These are phyloP conservation scores for Rhynchonycteris naso DNA, from an alignment of 2,797 vertebrate species.

Conservation along the genomic window DNA sequence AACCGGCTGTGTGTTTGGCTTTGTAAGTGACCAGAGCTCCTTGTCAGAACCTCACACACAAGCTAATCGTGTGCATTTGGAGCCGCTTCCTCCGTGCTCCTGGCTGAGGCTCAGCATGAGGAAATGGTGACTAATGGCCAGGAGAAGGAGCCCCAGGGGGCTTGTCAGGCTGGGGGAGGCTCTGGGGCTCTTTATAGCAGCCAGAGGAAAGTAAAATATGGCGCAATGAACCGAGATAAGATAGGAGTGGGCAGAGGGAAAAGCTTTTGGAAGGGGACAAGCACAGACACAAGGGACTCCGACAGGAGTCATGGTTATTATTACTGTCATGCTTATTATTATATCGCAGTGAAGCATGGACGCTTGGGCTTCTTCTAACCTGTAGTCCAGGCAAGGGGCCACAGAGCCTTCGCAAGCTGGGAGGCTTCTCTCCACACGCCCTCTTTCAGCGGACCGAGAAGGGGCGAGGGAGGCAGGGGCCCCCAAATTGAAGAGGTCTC, in stretches of 20 bases:
- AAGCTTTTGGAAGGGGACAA: conserved; percentile 68
- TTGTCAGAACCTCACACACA: conserved; percentile 67
- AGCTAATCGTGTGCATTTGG: conserved; percentile 80
- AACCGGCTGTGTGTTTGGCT: conserved; percentile 77
- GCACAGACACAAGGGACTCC: conserved; percentile 63
- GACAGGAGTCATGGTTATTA: neutral
- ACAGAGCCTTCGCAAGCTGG: neutral
- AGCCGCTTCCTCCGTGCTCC: conserved; percentile 77
- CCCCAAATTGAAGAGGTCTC: neutral
- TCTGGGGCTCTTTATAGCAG: conserved; percentile 72
- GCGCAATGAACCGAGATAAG: conserved; percentile 75
- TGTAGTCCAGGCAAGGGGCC: neutral
- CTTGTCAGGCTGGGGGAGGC: conserved; percentile 68
- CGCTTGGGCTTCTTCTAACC: conserved; percentile 61
- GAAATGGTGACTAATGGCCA: conserved; percentile 80
- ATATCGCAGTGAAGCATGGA: neutral
- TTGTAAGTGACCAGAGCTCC: conserved; percentile 80
- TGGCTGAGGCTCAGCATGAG: conserved; percentile 79
- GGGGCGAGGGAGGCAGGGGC: neutral
- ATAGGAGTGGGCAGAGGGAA: conserved; percentile 58
- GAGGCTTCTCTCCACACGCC: neutral
- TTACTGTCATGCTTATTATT: conserved; percentile 41
- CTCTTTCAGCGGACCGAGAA: neutral
- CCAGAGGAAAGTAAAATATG: conserved; percentile 75
- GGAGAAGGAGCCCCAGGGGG: conserved; percentile 69